Evolutionary conservation across 2,888 invertebrate species (phyloP).

Genomic region (Eustalomyia histrio): DNA sequence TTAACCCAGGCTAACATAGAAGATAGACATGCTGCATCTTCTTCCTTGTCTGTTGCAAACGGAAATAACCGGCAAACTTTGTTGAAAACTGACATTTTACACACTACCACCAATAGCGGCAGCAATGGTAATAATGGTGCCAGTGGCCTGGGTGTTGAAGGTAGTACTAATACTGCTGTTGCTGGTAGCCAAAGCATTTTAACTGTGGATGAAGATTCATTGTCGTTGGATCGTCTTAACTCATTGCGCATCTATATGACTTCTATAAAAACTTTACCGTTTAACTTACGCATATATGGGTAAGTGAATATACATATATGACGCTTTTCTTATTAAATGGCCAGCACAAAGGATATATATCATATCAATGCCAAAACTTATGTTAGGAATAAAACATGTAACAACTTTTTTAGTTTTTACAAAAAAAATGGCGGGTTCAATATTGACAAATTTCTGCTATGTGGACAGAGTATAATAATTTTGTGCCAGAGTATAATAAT

Average conservation of each 20-base stretch:
- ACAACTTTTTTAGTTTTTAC: no score
- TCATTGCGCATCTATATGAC: conserved; percentile 79
- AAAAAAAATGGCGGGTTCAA: no score
- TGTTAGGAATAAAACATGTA: no score
- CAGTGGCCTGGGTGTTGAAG: neutral
- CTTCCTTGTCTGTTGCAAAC: conserved; percentile 26
- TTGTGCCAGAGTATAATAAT: no score
- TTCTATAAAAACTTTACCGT: conserved; percentile 78
- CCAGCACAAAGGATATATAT: no score
- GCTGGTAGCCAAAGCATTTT: conserved; percentile 70
- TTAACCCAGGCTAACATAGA: conserved; percentile 54
- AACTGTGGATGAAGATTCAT: conserved; percentile 77
- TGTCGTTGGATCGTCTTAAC: conserved; percentile 78
- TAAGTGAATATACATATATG: conserved; percentile 69
- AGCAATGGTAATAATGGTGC: conserved; percentile 16
- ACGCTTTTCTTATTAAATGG: no score
- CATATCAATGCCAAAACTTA: no score
- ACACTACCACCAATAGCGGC: conserved; percentile 24
- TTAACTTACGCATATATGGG: conserved; percentile 79
- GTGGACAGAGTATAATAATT: no score
- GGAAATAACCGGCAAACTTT: conserved; percentile 56
- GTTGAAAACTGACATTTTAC: conserved; percentile 49
- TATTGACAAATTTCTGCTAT: no score
- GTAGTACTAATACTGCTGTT: conserved; percentile 15
- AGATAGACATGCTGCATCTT: conserved; percentile 41